Percentiles rank a stretch among this genome's conserved stretches.
These are phyloP conservation scores for Datnioides undecimradiatus DNA, from an alignment of 2,113 vertebrate species.

Conservation along the genomic window DNA sequence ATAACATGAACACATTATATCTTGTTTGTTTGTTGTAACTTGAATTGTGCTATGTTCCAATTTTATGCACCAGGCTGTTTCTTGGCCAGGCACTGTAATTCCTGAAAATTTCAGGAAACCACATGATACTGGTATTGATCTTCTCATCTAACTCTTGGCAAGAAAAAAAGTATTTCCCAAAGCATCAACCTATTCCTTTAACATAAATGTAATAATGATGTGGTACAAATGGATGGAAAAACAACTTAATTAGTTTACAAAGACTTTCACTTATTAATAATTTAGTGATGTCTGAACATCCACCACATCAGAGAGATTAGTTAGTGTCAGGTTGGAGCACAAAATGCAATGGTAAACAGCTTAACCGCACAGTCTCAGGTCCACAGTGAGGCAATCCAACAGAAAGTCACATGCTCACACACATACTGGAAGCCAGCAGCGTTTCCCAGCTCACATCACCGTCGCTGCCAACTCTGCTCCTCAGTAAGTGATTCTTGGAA, in stretches of 20 bases:
- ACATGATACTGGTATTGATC: background rate
- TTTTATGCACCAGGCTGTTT: background rate
- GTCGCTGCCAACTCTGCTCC: conserved; percentile 49
- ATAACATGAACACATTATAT: background rate
- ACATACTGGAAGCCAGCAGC: conserved; percentile 60
- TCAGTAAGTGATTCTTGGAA: conserved; percentile 50
- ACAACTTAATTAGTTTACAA: background rate
- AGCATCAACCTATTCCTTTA: background rate
- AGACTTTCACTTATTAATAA: background rate
- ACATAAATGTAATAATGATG: background rate
- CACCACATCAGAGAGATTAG: background rate
- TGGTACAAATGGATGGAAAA: background rate
- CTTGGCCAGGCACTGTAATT: background rate
- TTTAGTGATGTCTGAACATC: background rate
- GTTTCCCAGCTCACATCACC: conserved; percentile 42
- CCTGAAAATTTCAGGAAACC: background rate
- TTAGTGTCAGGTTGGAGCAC: background rate
- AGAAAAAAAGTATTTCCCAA: background rate
- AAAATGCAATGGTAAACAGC: conserved; percentile 8
- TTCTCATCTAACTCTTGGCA: background rate
- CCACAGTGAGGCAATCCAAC: conserved; percentile 22
- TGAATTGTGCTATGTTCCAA: background rate
- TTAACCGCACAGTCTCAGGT: conserved; percentile 16
- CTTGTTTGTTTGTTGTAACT: background rate
- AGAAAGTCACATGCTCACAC: conserved; percentile 52